These are phyloP conservation scores for Agrypnia vestita DNA, from an alignment of 1,140 invertebrate genomes.

Conservation along the genomic window DNA sequence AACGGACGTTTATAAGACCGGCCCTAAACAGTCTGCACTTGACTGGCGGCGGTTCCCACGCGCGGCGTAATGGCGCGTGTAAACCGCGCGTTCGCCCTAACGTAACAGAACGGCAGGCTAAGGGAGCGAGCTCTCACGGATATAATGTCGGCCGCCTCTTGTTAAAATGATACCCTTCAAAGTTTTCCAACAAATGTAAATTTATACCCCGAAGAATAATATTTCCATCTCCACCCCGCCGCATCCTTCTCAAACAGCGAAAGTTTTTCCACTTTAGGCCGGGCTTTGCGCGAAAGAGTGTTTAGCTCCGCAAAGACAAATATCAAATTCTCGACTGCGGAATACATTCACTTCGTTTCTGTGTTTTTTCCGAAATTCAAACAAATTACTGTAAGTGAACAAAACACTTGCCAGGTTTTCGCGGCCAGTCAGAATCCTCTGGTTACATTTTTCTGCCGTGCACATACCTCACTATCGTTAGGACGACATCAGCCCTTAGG, in stretches of 20 bases:
- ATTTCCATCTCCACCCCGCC: slow-evolving; percentile 37
- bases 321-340: slow-evolving; percentile 38
- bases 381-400: neutral
- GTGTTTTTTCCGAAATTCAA: neutral
- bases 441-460: too few relatives aligned
- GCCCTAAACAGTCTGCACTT: neutral
- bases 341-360: slow-evolving; percentile 17
- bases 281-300: slow-evolving; percentile 30
- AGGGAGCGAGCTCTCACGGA: slow-evolving; percentile 42
- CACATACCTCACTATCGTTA: too few relatives aligned
- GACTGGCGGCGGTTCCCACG: slow-evolving; percentile 27
- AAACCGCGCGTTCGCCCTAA: slow-evolving; percentile 33
- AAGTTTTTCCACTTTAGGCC: slow-evolving; percentile 44
- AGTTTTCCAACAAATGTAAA: slow-evolving; percentile 52
- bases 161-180: slow-evolving; percentile 52
- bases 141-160: slow-evolving; percentile 44
- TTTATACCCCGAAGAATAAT: slow-evolving; percentile 53
- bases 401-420: too few relatives aligned
- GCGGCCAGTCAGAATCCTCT: too few relatives aligned
- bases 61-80: slow-evolving; percentile 35
- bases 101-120: slow-evolving; percentile 40
- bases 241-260: slow-evolving; percentile 21
- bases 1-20: too few relatives aligned
- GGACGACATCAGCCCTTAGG: too few relatives aligned
- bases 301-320: slow-evolving; percentile 37